Conservation (phyloP, 2,113 vertebrate genomes). For the Geothlypis trichas region DNA sequence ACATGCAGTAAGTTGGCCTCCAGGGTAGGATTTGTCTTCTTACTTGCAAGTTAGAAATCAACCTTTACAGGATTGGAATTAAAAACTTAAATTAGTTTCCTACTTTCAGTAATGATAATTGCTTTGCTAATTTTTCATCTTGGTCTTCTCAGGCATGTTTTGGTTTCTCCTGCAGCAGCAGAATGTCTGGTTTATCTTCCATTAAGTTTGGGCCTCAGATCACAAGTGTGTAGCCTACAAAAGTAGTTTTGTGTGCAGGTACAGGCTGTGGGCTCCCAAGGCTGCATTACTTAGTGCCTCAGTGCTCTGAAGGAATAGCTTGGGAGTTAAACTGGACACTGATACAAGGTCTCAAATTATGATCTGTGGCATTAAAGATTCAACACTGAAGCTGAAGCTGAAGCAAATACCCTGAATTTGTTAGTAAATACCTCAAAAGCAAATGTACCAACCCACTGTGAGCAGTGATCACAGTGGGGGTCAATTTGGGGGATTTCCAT, state of each 20-base stretch:
- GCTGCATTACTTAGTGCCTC: neutral
- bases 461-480: neutral
- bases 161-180: neutral
- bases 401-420: neutral
- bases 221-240: neutral
- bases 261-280: neutral
- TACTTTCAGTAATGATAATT: neutral
- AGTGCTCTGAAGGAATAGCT: neutral
- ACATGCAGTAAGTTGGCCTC: neutral
- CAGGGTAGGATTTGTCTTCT: slow-evolving; percentile 7
- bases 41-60: neutral
- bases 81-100: neutral
- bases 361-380: neutral
- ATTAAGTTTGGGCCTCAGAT: neutral
- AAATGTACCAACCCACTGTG: neutral
- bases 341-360: neutral
- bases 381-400: neutral
- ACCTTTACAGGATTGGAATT: neutral
- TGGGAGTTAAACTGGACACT: neutral
- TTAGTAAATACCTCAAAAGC: neutral
- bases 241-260: neutral
- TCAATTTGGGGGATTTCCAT: neutral
- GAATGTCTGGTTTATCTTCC: neutral
- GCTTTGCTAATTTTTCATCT: neutral
- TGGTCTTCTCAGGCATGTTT: neutral